Evolutionary conservation across 2,888 invertebrate species (phyloP).

Genomic region (Drosophila prolongata): DNA sequence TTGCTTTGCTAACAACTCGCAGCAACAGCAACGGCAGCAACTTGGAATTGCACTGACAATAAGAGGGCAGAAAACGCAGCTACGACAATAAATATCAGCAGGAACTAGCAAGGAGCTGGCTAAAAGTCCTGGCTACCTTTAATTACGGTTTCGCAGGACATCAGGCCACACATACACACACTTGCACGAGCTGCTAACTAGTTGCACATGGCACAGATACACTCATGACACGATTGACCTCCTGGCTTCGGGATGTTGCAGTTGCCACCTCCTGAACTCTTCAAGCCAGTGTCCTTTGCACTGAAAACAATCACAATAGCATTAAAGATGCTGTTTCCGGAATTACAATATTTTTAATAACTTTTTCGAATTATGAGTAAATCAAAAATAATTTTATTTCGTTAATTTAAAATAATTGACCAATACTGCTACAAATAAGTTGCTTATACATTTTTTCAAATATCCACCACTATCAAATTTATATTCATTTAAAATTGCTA

Average conservation of each 20-base stretch:
- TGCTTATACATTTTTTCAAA: too few species aligned
- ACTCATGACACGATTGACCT: slow-evolving; percentile 64
- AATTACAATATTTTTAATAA: too few species aligned
- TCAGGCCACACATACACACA: slow-evolving; percentile 49
- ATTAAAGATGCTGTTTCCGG: too few species aligned
- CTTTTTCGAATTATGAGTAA: too few species aligned
- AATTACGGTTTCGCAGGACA: slow-evolving; percentile 64
- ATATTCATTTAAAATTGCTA: too few species aligned
- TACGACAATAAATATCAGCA: slow-evolving; percentile 70
- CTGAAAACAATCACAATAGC: not conserved
- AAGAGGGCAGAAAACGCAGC: slow-evolving; percentile 47
- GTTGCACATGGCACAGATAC: slow-evolving; percentile 54
- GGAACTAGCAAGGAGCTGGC: slow-evolving; percentile 39
- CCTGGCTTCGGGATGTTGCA: slow-evolving; percentile 55
- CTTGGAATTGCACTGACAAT: slow-evolving; percentile 57
- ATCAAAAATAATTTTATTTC: too few species aligned
- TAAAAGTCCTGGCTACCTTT: slow-evolving; percentile 58
- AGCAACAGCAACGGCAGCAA: slow-evolving; percentile 53
- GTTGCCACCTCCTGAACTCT: slow-evolving; percentile 36
- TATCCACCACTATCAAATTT: too few species aligned
- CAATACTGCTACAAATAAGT: too few species aligned
- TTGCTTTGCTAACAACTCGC: slow-evolving; percentile 79
- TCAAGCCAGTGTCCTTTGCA: slow-evolving; percentile 3
- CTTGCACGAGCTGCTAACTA: slow-evolving; percentile 32
- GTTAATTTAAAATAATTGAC: too few species aligned